Evolutionary conservation across 2,113 vertebrate species (phyloP).

Genomic region (Scomber japonicus): DNA sequence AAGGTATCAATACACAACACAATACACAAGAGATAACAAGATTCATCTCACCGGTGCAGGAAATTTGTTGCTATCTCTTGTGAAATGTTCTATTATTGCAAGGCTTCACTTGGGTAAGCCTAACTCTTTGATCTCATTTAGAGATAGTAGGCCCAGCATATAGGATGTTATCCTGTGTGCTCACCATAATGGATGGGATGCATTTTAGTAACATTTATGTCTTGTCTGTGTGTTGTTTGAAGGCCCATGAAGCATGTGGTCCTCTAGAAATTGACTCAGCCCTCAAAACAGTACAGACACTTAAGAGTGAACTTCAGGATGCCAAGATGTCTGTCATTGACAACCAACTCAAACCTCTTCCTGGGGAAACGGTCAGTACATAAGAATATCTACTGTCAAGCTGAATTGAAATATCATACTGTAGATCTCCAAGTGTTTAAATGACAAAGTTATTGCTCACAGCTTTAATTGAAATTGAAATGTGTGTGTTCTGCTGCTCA

Average conservation of each 20-base stretch:
- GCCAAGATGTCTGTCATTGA: constrained; percentile 95
- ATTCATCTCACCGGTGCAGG: constrained; percentile 16
- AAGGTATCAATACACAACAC: constrained; percentile 86
- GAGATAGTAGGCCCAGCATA: constrained; percentile 9
- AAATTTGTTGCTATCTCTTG: background rate
- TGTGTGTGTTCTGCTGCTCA: constrained; percentile 28
- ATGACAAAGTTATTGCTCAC: background rate
- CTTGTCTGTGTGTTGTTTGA: constrained; percentile 22
- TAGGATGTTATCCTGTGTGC: constrained; percentile 1
- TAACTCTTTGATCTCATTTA: constrained; percentile 19
- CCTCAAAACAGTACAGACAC: constrained; percentile 92
- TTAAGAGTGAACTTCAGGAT: constrained; percentile 95
- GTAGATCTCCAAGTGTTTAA: background rate
- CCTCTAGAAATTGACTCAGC: constrained; percentile 98
- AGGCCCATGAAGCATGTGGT: constrained; percentile 98
- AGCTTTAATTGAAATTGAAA: background rate
- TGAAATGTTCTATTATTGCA: constrained; percentile 8
- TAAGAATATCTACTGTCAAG: background rate
- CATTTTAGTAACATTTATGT: background rate
- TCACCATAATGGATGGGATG: background rate
- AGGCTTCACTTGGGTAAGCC: background rate
- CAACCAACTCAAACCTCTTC: constrained; percentile 94
- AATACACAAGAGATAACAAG: background rate
- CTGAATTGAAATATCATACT: background rate
- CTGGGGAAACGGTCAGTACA: constrained; percentile 92